Evolutionary conservation across 2,113 vertebrate species (phyloP).

Genomic region (Taurulus bubalis): DNA sequence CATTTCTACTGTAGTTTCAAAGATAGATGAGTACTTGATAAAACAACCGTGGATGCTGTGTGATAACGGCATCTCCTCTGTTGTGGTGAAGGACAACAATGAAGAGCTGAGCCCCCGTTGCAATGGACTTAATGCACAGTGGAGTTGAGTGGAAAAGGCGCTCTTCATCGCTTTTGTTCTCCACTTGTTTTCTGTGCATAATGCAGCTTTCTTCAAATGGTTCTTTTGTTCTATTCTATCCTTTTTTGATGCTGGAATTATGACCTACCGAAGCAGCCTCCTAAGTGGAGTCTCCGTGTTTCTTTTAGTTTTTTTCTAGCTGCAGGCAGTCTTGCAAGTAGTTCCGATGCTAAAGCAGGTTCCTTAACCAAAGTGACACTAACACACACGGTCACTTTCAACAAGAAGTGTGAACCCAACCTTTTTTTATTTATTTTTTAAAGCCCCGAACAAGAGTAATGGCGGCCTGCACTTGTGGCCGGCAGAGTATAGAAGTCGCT

Average conservation of each 20-base stretch:
- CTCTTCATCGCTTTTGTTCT: conserved; percentile 60
- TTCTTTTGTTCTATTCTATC: conserved; percentile 41
- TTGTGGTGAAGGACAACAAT: conserved; percentile 50
- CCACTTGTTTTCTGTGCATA: conserved; percentile 54
- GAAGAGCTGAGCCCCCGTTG: conserved; percentile 44
- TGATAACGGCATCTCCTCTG: conserved; percentile 45
- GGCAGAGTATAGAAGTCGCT: conserved; percentile 10
- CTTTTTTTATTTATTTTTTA: background rate
- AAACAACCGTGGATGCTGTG: conserved; percentile 11
- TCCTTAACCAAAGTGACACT: background rate
- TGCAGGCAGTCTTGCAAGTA: conserved; percentile 1
- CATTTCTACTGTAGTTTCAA: conserved; percentile 13
- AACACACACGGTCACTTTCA: conserved; percentile 24
- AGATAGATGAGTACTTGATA: conserved; percentile 5
- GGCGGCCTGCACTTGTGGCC: background rate
- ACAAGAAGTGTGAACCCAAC: conserved; percentile 6
- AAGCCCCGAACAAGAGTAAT: conserved; percentile 23
- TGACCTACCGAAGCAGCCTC: conserved; percentile 26
- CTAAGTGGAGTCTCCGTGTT: conserved; percentile 1
- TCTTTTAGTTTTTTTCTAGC: background rate
- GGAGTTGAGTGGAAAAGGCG: conserved; percentile 40
- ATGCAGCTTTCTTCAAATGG: conserved; percentile 51
- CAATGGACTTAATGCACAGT: conserved; percentile 47
- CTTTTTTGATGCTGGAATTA: conserved; percentile 42
- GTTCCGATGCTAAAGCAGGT: conserved; percentile 9